A percentile compares a stretch with the other conserved stretches of the same genome.
Evolutionary conservation across 2,113 vertebrate genomes (phyloP).

Genomic region (Alectura lathami): DNA sequence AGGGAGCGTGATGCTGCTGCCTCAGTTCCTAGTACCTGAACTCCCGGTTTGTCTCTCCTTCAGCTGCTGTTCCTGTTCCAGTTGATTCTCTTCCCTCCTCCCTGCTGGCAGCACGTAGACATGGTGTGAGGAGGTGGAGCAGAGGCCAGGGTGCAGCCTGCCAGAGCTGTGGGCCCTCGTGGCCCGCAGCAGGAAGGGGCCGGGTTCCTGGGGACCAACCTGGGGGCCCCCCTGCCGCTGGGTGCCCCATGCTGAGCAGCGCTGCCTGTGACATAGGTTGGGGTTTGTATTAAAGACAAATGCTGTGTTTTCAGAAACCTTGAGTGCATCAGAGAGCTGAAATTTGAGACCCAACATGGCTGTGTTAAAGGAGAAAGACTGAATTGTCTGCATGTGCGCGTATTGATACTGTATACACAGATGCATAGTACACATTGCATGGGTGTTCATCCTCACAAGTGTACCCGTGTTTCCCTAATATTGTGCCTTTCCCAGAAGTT

Average conservation of each 20-base stretch:
- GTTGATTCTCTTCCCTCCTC: neutral
- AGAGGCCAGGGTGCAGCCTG: neutral
- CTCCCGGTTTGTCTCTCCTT: neutral
- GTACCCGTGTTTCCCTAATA: neutral
- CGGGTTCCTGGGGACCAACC: neutral
- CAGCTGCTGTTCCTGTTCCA: neutral
- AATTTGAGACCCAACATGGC: neutral
- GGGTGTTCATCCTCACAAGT: conserved; percentile 16
- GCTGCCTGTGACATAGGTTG: neutral
- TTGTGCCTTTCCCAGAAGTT: conserved; percentile 19
- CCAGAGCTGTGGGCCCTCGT: neutral
- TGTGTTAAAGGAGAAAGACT: neutral
- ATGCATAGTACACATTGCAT: conserved; percentile 17
- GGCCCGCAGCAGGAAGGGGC: neutral
- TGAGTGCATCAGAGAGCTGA: neutral
- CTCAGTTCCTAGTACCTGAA: neutral
- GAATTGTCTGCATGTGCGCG: neutral
- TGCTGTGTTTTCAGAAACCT: neutral
- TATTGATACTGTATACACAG: neutral
- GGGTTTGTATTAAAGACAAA: neutral
- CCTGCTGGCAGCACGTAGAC: neutral
- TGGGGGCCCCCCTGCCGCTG: neutral
- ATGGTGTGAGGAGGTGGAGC: neutral
- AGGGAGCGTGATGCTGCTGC: neutral
- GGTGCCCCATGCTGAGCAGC: neutral